phyloP scores from a whole-genome alignment of 2,888 invertebrate genomes.

The Meiosimyza platycephala region DNA sequence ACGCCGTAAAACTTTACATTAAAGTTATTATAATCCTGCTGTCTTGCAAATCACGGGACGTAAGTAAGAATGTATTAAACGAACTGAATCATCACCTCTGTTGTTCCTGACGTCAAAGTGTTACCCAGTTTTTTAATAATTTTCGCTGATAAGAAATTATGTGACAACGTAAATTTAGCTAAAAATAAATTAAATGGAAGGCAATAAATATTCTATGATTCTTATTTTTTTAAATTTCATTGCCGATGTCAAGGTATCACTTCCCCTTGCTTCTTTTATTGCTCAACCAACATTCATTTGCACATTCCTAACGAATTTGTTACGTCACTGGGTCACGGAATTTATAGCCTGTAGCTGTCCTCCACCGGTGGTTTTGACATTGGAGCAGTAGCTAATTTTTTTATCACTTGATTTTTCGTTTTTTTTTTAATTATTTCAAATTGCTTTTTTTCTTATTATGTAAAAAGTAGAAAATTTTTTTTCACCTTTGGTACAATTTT shows the following conservation, averaged over 20 bases:
- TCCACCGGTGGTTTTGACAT: neutral
- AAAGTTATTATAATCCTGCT: no score
- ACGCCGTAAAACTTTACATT: no score
- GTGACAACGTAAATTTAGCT: no score
- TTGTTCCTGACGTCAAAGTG: no score
- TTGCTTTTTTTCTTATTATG: conserved; percentile 53
- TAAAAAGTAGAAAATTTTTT: conserved; percentile 48
- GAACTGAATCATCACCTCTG: no score
- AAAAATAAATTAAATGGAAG: no score
- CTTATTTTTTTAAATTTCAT: conserved; percentile 38
- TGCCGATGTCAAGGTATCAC: conserved; percentile 34
- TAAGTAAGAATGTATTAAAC: no score
- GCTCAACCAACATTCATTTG: neutral
- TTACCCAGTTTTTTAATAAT: no score
- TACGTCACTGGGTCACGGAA: conserved; percentile 25
- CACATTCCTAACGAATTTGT: neutral
- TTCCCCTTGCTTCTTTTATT: neutral
- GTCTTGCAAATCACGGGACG: no score
- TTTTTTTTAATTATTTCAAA: conserved; percentile 45
- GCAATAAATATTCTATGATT: neutral
- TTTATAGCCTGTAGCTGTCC: neutral
- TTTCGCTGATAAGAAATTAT: no score
- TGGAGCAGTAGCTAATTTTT: conserved; percentile 43
- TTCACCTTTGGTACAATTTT: conserved; percentile 80
- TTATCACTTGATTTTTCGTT: neutral